A percentile compares a stretch with the other conserved stretches of the same genome.
Conservation (phyloP, 2,113 vertebrate genomes). For the Machaerirhynchus nigripectus region DNA sequence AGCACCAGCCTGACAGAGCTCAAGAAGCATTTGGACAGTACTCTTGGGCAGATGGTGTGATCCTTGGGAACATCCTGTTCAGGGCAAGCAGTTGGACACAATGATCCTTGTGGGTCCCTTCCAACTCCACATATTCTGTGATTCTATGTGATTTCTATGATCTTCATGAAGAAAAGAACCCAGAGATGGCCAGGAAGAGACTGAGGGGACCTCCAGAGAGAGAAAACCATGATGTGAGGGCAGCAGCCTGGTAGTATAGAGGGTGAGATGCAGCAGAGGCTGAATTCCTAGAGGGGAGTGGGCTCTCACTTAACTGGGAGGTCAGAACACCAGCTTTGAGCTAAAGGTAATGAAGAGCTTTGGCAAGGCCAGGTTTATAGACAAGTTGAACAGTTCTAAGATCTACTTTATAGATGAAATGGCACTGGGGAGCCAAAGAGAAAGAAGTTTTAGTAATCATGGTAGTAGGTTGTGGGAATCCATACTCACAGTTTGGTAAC, state of each 20-base stretch:
- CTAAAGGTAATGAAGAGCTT: not conserved
- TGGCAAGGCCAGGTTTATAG: not conserved
- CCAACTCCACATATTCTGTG: not conserved
- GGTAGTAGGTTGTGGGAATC: not conserved
- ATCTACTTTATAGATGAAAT: not conserved
- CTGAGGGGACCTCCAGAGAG: not conserved
- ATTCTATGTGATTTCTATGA: not conserved
- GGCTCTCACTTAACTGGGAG: not conserved
- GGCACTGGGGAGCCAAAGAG: not conserved
- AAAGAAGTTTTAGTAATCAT: not conserved
- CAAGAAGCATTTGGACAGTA: not conserved
- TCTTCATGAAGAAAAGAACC: not conserved
- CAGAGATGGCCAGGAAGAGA: not conserved
- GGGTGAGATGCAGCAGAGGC: not conserved
- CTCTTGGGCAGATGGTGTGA: not conserved
- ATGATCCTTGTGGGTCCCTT: not conserved
- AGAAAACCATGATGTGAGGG: rapidly evolving
- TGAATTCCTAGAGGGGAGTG: not conserved
- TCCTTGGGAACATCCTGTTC: not conserved
- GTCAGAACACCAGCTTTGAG: not conserved
- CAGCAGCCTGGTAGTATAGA: not conserved
- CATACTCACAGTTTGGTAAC: not conserved
- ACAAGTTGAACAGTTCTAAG: not conserved
- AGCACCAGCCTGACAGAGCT: not conserved
- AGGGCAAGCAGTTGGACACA: rapidly evolving